phyloP scores from a whole-genome alignment of 92 coral and sea anemone species.

The Porites rus region DNA sequence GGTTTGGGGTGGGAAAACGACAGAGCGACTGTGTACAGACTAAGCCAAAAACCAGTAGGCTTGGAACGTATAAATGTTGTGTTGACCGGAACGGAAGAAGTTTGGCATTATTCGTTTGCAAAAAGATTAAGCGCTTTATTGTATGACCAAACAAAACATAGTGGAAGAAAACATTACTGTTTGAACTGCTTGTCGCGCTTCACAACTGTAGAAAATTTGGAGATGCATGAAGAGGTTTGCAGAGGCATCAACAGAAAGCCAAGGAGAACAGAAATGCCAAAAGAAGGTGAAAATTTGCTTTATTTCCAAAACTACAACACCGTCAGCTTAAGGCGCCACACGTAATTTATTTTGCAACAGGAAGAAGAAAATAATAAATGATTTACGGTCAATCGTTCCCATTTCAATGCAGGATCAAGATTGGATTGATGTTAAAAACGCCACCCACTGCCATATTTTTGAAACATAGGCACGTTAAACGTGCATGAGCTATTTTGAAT shows the following conservation, averaged over 20 bases:
- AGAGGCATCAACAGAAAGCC: not conserved
- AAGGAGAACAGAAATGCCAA: constrained; percentile 5
- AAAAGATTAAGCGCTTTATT: not conserved
- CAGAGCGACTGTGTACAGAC: not conserved
- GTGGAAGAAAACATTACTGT: not conserved
- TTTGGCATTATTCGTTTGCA: not conserved
- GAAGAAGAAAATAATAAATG: not conserved
- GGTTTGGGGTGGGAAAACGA: not conserved
- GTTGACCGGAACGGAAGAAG: not conserved
- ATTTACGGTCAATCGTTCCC: not conserved
- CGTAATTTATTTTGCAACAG: not conserved
- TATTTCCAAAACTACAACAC: not conserved
- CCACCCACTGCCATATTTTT: constrained; percentile 10
- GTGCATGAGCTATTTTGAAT: no score
- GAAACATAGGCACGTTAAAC: not conserved
- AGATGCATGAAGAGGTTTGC: not conserved
- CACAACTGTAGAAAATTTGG: not conserved
- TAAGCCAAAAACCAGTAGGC: not conserved
- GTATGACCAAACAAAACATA: not conserved
- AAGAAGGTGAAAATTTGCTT: not conserved
- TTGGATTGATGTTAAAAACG: not conserved
- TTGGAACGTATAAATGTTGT: not conserved
- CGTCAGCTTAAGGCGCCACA: no score
- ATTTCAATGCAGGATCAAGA: not conserved
- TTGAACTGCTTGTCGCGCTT: not conserved